Evolutionary conservation across 2,888 invertebrate species (phyloP).

Genomic region (Hydraecia micacea): DNA sequence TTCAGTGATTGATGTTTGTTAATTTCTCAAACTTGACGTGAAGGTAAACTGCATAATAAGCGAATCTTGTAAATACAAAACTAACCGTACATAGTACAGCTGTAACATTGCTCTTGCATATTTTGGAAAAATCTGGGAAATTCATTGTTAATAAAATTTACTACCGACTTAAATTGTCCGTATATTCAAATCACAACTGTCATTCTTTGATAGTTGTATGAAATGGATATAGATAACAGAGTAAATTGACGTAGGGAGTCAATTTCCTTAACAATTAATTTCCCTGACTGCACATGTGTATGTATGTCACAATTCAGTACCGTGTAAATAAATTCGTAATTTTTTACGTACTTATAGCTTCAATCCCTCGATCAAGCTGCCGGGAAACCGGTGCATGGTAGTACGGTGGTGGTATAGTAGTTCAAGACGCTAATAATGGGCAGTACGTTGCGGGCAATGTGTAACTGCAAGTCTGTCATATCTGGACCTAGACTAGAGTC

Average conservation of each 20-base stretch:
- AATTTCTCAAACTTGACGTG: neutral
- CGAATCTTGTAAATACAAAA: conserved; percentile 12
- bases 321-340: neutral
- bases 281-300: neutral
- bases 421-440: neutral
- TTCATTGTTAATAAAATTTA: neutral
- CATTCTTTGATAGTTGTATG: no score
- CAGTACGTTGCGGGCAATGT: neutral
- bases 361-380: neutral
- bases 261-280: neutral
- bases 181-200: neutral
- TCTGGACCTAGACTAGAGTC: no score
- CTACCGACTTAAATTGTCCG: neutral
- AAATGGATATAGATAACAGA: no score
- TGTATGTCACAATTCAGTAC: neutral
- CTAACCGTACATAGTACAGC: neutral
- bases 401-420: neutral
- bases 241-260: neutral
- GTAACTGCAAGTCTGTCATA: neutral
- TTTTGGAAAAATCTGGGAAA: neutral
- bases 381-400: neutral
- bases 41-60: conserved; percentile 31
- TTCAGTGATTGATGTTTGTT: conserved; percentile 1
- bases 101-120: neutral
- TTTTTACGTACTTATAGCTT: neutral